Percentiles rank a stretch among this genome's conserved stretches.
These are phyloP conservation scores for Chauna torquata DNA, from an alignment of 2,113 vertebrate genomes.

Conservation along the genomic window DNA sequence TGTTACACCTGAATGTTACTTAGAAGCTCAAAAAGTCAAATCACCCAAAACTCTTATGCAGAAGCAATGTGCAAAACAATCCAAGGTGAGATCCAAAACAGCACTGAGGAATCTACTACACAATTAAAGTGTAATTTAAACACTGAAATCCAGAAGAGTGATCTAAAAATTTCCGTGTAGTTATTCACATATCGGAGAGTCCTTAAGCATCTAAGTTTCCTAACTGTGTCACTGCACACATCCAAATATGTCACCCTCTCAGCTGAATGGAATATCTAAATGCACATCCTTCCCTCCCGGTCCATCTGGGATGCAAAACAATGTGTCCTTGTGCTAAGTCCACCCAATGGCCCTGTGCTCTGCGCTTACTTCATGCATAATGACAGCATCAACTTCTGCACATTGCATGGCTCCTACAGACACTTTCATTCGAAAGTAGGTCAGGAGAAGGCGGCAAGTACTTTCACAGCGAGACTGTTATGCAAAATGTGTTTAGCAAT, in stretches of 20 bases:
- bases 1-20: not conserved
- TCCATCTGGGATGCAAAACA: not conserved
- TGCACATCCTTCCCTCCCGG: not conserved
- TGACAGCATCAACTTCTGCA: not conserved
- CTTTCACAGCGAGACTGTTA: slow-evolving; percentile 19
- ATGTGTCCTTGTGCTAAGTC: rapidly evolving
- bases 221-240: not conserved
- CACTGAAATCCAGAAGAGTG: not conserved
- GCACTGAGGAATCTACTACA: not conserved
- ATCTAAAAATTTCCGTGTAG: not conserved
- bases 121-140: not conserved
- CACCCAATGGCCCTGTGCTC: not conserved
- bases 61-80: not conserved
- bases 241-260: not conserved
- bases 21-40: not conserved
- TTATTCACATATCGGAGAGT: not conserved
- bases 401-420: not conserved
- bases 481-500: slow-evolving; percentile 16
- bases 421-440: slow-evolving; percentile 5
- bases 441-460: slow-evolving; percentile 30
- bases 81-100: not conserved
- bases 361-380: not conserved
- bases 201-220: not conserved
- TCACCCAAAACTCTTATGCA: not conserved
- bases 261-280: not conserved